Conservation (phyloP, 2,113 vertebrate species). For the Rattus norvegicus region DNA sequence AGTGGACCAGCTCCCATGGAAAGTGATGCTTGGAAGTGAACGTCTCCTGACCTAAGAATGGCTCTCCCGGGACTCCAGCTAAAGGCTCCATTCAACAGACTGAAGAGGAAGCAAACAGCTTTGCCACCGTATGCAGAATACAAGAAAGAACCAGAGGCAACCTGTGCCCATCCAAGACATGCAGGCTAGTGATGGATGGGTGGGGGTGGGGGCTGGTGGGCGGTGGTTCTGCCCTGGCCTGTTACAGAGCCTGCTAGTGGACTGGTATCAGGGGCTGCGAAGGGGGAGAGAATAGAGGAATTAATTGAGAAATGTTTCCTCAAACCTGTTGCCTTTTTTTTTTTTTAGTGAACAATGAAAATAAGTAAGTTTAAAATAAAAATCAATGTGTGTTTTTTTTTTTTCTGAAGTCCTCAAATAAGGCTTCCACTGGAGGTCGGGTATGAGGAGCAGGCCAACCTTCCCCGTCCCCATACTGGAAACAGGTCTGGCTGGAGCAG, state of each 20-base stretch:
- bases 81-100: constrained; percentile 23
- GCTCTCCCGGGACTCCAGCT: constrained; percentile 50
- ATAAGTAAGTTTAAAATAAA: neutral
- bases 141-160: neutral
- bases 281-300: neutral
- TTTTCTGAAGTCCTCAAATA: neutral
- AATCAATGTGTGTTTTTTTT: neutral
- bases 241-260: neutral
- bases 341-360: neutral
- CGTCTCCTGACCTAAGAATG: constrained; percentile 44
- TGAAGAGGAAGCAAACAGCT: neutral
- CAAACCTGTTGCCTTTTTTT: neutral
- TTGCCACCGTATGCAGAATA: neutral
- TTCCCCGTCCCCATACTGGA: neutral
- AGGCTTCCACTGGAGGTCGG: neutral
- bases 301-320: neutral
- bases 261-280: neutral
- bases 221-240: neutral
- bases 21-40: constrained; percentile 58
- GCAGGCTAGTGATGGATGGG: neutral
- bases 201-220: fast-evolving
- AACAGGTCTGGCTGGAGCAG: no score
- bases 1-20: neutral
- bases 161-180: neutral
- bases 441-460: neutral